Percentiles rank a stretch among this genome's conserved stretches.
Evolutionary conservation across 2,113 vertebrate species (phyloP).

Genomic region (Cynoglossus semilaevis): DNA sequence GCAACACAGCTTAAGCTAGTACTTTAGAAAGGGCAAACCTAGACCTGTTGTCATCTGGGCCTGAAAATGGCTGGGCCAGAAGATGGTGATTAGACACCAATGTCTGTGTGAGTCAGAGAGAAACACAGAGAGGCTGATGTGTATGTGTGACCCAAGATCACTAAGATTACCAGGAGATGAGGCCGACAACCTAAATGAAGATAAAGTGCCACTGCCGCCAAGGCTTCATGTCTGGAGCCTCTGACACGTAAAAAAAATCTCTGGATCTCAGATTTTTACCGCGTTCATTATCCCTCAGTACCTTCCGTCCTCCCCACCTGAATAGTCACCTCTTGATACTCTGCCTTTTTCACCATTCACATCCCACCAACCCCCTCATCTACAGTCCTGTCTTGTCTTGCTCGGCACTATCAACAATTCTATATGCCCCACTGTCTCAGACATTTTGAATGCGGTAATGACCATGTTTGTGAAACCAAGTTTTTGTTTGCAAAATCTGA

Average conservation of each 20-base stretch:
- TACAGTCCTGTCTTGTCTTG: slow-evolving; percentile 40
- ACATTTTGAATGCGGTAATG: slow-evolving; percentile 58
- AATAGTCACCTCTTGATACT: neutral
- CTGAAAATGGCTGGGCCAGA: slow-evolving; percentile 56
- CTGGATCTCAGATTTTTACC: slow-evolving; percentile 2
- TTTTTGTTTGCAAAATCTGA: slow-evolving; percentile 61
- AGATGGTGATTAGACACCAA: slow-evolving; percentile 61
- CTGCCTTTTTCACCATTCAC: neutral
- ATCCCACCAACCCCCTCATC: slow-evolving; percentile 46
- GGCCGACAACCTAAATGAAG: slow-evolving; percentile 48
- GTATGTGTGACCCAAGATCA: slow-evolving; percentile 33
- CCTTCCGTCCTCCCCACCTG: neutral
- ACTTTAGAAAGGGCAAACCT: slow-evolving; percentile 62
- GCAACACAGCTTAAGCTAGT: slow-evolving; percentile 59
- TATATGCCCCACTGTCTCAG: slow-evolving; percentile 41
- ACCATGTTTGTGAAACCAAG: slow-evolving; percentile 56
- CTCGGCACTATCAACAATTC: slow-evolving; percentile 52
- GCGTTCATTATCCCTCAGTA: slow-evolving; percentile 36
- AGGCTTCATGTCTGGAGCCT: slow-evolving; percentile 16
- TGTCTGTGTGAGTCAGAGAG: slow-evolving; percentile 29
- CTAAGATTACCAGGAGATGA: slow-evolving; percentile 40
- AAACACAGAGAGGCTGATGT: slow-evolving; percentile 19
- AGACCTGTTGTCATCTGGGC: slow-evolving; percentile 55
- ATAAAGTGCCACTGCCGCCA: slow-evolving; percentile 37
- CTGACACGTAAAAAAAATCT: slow-evolving; percentile 1